Conservation (phyloP, 2,888 invertebrate species). For the Venustoraphidia nigricollis region DNA sequence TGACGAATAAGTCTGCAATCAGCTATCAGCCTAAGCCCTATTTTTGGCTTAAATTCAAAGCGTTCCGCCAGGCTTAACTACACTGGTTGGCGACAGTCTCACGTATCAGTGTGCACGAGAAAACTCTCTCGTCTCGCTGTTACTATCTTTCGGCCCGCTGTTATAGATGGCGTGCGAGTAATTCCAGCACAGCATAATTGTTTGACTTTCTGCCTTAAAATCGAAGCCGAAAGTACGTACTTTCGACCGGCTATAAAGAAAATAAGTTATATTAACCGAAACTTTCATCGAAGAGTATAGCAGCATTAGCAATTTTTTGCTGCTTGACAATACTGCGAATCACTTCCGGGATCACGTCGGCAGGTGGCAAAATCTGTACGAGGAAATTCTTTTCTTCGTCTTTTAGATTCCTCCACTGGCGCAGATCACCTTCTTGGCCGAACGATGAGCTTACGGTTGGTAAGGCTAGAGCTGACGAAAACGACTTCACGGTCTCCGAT, state of each 20-base stretch:
- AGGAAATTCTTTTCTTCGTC: constrained; percentile 57
- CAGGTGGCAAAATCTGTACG: constrained; percentile 72
- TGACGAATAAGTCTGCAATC: no score
- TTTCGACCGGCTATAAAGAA: neutral
- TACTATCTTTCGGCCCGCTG: no score
- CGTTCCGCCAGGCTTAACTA: no score
- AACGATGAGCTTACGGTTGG: constrained; percentile 77
- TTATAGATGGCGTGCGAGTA: no score
- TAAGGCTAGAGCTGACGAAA: constrained; percentile 60
- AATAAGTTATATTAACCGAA: constrained; percentile 43
- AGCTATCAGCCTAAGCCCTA: no score
- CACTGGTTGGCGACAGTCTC: no score
- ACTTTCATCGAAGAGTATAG: constrained; percentile 75
- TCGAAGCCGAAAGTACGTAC: no score
- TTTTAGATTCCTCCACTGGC: constrained; percentile 66
- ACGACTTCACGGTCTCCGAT: constrained; percentile 74
- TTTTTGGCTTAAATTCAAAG: no score
- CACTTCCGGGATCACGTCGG: constrained; percentile 69
- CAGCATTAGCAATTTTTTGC: constrained; percentile 82
- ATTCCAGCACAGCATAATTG: no score
- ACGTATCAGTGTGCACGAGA: no score
- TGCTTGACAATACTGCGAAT: constrained; percentile 64
- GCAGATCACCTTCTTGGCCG: constrained; percentile 68
- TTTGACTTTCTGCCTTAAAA: no score
- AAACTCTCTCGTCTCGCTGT: no score